These are phyloP conservation scores for Bicyclus anynana DNA, from an alignment of 1,140 invertebrate genomes.

Conservation along the genomic window DNA sequence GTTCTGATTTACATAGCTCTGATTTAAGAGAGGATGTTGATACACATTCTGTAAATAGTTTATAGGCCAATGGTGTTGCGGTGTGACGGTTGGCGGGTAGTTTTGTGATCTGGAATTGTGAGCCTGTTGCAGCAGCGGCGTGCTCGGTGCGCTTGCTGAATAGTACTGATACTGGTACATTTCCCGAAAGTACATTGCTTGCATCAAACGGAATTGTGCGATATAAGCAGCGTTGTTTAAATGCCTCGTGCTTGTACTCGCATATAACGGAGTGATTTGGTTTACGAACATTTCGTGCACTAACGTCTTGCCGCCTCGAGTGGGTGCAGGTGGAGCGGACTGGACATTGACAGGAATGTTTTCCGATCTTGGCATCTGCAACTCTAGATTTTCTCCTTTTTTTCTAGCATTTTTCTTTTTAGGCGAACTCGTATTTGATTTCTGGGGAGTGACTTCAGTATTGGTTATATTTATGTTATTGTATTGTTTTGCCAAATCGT, in stretches of 20 bases:
- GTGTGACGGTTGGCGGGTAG: constrained; percentile 31
- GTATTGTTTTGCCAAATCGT: constrained; percentile 4
- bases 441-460: constrained; percentile 10
- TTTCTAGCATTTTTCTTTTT: constrained; percentile 56
- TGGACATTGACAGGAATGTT: constrained; percentile 42
- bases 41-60: constrained; percentile 64
- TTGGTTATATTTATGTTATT: constrained; percentile 34
- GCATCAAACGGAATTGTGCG: constrained; percentile 49
- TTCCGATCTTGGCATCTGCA: constrained; percentile 41
- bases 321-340: constrained; percentile 31
- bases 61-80: constrained; percentile 32
- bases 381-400: constrained; percentile 46
- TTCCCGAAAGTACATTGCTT: constrained; percentile 33
- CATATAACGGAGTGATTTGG: constrained; percentile 54
- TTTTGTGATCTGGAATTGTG: constrained; percentile 21
- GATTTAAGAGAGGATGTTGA: constrained; percentile 48
- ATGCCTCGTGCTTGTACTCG: constrained; percentile 46
- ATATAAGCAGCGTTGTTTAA: constrained; percentile 57
- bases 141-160: constrained; percentile 38
- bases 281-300: constrained; percentile 47
- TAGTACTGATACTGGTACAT: constrained; percentile 31
- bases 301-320: constrained; percentile 16
- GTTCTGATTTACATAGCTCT: constrained; percentile 23
- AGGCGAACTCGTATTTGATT: constrained; percentile 2
- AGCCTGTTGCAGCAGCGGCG: constrained; percentile 33